Evolutionary conservation across 2,888 invertebrate species (phyloP).

Genomic region (Mesochorus sp.): DNA sequence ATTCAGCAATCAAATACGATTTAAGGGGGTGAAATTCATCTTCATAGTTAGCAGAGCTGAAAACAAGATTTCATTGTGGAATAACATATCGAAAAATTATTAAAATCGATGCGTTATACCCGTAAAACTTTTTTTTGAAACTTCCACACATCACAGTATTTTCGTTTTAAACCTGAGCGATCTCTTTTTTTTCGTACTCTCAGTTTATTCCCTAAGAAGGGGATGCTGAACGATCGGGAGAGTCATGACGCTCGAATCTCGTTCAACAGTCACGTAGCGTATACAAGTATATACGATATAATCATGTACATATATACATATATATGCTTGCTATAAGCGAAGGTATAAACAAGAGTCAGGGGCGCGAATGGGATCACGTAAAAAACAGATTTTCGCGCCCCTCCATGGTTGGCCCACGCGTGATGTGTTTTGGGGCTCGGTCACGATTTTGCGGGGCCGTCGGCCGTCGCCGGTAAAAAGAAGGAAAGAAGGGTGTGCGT

Average conservation of each 20-base stretch:
- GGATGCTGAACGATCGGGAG: conserved; percentile 46
- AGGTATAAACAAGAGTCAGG: conserved; percentile 75
- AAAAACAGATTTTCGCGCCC: conserved; percentile 78
- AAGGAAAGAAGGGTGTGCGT: conserved; percentile 58
- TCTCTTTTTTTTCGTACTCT: conserved; percentile 39
- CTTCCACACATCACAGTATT: conserved; percentile 26
- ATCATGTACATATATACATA: conserved; percentile 51
- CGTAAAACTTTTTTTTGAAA: neutral
- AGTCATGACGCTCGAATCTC: conserved; percentile 45
- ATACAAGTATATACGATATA: neutral
- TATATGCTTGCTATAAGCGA: conserved; percentile 35
- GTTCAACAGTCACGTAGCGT: conserved; percentile 58
- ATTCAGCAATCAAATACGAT: too few relatives aligned
- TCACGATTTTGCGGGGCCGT: conserved; percentile 69
- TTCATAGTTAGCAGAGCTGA: too few relatives aligned
- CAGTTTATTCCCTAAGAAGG: conserved; percentile 33
- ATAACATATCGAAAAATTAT: too few relatives aligned
- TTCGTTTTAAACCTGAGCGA: conserved; percentile 31
- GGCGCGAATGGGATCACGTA: conserved; percentile 79
- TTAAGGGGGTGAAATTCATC: too few relatives aligned
- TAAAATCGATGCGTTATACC: too few relatives aligned
- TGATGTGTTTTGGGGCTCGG: conserved; percentile 60
- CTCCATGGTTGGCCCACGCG: conserved; percentile 53
- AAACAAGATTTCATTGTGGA: too few relatives aligned
- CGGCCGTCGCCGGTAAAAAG: conserved; percentile 69